Percentiles rank a stretch among this genome's conserved stretches.
These are phyloP conservation scores for Chrysoperla carnea DNA, from an alignment of 1,140 invertebrate genomes.

Conservation along the genomic window DNA sequence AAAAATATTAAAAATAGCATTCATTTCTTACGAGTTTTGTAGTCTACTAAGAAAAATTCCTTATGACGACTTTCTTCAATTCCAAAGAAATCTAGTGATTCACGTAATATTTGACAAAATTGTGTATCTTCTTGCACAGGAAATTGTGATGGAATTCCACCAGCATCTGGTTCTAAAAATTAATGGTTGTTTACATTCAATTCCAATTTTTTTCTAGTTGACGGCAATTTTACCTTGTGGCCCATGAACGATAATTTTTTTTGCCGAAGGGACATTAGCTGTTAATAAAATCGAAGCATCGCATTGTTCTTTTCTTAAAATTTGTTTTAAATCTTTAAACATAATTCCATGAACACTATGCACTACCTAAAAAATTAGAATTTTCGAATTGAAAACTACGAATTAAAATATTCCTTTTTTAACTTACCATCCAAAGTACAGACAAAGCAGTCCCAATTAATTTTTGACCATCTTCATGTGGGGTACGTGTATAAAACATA, in stretches of 20 bases:
- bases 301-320: constrained; percentile 95
- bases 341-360: constrained; percentile 96
- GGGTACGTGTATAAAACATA: constrained; percentile 95
- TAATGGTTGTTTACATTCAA: background rate
- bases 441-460: constrained; percentile 82
- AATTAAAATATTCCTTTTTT: constrained; percentile 4
- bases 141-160: constrained; percentile 95
- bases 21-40: constrained; percentile 79
- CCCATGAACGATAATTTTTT: constrained; percentile 97
- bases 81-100: constrained; percentile 94
- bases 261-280: constrained; percentile 96
- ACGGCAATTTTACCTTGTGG: constrained; percentile 35
- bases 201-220: too few species aligned
- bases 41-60: constrained; percentile 90
- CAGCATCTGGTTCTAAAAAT: constrained; percentile 58
- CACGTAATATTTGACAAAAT: constrained; percentile 87
- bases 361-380: constrained; percentile 46
- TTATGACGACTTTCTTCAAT: constrained; percentile 80
- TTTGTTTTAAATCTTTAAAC: constrained; percentile 99
- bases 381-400: background rate
- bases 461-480: constrained; percentile 85
- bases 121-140: constrained; percentile 98
- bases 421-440: constrained; percentile 83
- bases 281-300: constrained; percentile 94
- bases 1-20: background rate